Evolutionary conservation across 2,888 invertebrate genomes (phyloP).

Genomic region (Pammene aurita): DNA sequence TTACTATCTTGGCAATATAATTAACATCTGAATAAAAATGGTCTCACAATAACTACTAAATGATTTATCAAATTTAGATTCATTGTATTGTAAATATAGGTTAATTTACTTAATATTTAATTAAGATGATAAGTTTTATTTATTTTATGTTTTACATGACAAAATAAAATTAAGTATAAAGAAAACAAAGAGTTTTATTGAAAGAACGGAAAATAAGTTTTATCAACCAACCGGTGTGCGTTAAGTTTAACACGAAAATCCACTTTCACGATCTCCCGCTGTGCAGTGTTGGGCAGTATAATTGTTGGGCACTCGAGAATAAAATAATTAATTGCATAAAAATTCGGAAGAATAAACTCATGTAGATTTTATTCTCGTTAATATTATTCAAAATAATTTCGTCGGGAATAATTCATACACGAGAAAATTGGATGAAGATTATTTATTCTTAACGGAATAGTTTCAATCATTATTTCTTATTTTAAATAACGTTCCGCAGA

Average conservation of each 20-base stretch:
- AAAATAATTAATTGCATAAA: too few species aligned
- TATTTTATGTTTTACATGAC: constrained; percentile 23
- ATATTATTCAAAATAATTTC: too few species aligned
- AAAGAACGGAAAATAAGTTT: not conserved
- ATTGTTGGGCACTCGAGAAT: too few species aligned
- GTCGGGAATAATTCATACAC: too few species aligned
- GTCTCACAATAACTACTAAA: constrained; percentile 5
- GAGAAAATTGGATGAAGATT: too few species aligned
- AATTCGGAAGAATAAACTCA: too few species aligned
- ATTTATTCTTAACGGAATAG: too few species aligned
- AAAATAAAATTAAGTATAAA: constrained; percentile 17
- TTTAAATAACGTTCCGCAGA: too few species aligned
- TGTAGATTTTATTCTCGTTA: too few species aligned
- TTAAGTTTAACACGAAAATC: constrained; percentile 1
- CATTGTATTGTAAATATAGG: constrained; percentile 41
- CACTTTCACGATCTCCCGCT: constrained; percentile 6
- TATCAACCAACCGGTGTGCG: not conserved
- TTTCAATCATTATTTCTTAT: too few species aligned
- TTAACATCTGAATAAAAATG: not conserved
- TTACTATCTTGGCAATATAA: not conserved
- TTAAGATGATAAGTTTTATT: constrained; percentile 19
- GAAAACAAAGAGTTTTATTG: not conserved
- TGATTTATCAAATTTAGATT: not conserved
- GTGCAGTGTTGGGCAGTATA: too few species aligned
- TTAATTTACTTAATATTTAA: constrained; percentile 14